Evolutionary conservation across 2,888 invertebrate genomes (phyloP).

Genomic region (Rhaphigaster nebulosa): DNA sequence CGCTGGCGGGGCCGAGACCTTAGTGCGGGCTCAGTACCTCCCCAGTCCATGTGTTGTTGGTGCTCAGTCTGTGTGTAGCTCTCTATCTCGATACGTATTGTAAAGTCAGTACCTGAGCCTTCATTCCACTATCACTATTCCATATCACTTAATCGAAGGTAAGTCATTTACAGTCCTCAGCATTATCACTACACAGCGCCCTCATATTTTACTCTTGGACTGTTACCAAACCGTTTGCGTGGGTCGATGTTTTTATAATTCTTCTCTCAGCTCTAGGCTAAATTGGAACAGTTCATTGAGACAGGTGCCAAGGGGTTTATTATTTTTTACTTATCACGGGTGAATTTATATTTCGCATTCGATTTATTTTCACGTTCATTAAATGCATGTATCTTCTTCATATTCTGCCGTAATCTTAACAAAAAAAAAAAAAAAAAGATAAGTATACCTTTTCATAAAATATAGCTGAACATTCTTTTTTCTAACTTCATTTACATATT

Average conservation of each 20-base stretch:
- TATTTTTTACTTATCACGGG: background rate
- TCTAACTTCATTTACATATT: background rate
- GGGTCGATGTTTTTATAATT: slow-evolving; percentile 26
- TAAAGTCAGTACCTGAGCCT: background rate
- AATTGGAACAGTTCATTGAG: slow-evolving; percentile 13
- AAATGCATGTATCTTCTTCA: background rate
- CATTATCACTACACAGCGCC: background rate
- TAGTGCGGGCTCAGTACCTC: background rate
- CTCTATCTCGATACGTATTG: background rate
- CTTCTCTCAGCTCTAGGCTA: background rate
- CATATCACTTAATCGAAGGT: background rate
- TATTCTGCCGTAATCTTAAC: no score
- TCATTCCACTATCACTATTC: background rate
- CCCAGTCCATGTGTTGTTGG: background rate
- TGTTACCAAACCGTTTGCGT: slow-evolving; percentile 30
- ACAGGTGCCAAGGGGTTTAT: background rate
- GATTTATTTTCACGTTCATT: background rate
- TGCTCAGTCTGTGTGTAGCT: background rate
- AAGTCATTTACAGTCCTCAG: background rate
- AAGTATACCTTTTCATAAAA: background rate
- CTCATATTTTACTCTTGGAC: slow-evolving; percentile 25
- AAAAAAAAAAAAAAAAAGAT: background rate
- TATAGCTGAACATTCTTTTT: background rate
- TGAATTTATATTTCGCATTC: background rate
- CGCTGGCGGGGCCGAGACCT: background rate